Conservation (phyloP, 2,888 invertebrate species). For the Apotomis turbidana region DNA sequence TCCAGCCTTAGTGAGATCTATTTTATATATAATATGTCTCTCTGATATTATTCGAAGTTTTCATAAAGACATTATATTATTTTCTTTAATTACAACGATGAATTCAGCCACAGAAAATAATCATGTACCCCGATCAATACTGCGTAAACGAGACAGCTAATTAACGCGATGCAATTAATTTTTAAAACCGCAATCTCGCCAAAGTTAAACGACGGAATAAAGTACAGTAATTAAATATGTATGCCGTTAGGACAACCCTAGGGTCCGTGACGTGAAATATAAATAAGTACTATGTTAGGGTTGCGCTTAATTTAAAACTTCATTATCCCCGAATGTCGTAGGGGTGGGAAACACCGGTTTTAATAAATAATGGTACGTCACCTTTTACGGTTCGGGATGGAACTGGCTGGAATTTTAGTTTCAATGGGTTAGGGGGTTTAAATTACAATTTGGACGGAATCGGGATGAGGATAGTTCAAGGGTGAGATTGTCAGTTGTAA, state of each 20-base stretch:
- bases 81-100: too few species aligned
- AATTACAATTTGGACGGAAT: background rate
- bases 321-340: constrained; percentile 36
- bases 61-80: too few species aligned
- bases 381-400: constrained; percentile 28
- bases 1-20: too few species aligned
- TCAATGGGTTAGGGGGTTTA: background rate
- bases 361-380: constrained; percentile 33
- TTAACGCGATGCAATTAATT: constrained; percentile 35
- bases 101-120: too few species aligned
- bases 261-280: constrained; percentile 38
- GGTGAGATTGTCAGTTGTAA: background rate
- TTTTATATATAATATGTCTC: too few species aligned
- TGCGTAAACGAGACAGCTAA: constrained; percentile 5
- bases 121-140: background rate
- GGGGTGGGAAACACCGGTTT: constrained; percentile 25
- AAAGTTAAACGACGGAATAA: constrained; percentile 39
- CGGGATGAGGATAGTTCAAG: background rate
- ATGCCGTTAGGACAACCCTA: constrained; percentile 31
- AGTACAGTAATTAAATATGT: constrained; percentile 38
- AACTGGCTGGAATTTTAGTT: constrained; percentile 5
- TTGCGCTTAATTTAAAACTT: constrained; percentile 41
- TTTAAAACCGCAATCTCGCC: constrained; percentile 40
- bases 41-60: too few species aligned
- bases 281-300: constrained; percentile 42